Evolutionary conservation across 2,888 invertebrate genomes (phyloP).

Genomic region (Sisyra terminalis): DNA sequence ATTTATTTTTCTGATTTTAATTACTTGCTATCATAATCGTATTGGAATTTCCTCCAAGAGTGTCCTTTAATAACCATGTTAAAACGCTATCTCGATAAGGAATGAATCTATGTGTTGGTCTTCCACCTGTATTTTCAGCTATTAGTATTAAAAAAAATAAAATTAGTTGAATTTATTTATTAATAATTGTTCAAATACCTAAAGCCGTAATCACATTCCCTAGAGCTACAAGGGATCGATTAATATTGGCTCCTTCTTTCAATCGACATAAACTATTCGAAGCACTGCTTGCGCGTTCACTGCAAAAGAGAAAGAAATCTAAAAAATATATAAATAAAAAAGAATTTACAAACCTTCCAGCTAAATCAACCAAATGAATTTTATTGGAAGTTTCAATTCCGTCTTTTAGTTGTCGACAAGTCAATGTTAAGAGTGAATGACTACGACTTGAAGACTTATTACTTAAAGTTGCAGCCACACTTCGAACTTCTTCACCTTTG

Average conservation of each 20-base stretch:
- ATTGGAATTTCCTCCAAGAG: conserved; percentile 60
- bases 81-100: conserved; percentile 67
- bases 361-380: conserved; percentile 7
- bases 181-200: conserved; percentile 29
- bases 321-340: background rate
- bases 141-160: background rate
- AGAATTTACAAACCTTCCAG: conserved; percentile 6
- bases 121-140: conserved; percentile 1
- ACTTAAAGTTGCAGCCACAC: conserved; percentile 52
- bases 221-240: conserved; percentile 63
- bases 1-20: conserved; percentile 18
- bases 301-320: background rate
- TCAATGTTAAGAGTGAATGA: conserved; percentile 53
- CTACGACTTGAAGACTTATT: conserved; percentile 57
- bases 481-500: conserved; percentile 41
- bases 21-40: conserved; percentile 68
- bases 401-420: conserved; percentile 21
- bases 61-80: conserved; percentile 68
- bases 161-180: background rate
- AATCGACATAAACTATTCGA: conserved; percentile 21
- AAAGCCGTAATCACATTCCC: conserved; percentile 69
- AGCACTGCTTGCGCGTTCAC: conserved; percentile 7
- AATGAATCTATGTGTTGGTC: conserved; percentile 35
- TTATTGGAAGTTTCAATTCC: background rate
- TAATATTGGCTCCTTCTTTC: conserved; percentile 53